Conservation (phyloP, 2,113 vertebrate genomes). For the Chroicocephalus ridibundus region DNA sequence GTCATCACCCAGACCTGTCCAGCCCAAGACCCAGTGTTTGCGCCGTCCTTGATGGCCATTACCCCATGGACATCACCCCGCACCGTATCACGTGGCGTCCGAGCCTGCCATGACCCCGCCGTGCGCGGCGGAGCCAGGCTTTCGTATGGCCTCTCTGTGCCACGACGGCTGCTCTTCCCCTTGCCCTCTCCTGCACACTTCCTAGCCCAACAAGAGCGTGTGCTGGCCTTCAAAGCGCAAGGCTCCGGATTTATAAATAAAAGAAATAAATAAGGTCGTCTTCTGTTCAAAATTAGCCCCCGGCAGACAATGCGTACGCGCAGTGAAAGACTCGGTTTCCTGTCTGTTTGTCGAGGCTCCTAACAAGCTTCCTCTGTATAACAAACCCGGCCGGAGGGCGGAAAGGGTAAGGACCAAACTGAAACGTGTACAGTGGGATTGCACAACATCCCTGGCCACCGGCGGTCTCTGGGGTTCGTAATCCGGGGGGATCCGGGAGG, state of each 20-base stretch:
- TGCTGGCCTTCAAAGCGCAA: background rate
- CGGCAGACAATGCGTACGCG: constrained; percentile 31
- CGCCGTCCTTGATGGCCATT: background rate
- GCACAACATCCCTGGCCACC: background rate
- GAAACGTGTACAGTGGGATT: constrained; percentile 17
- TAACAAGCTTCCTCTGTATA: constrained; percentile 69
- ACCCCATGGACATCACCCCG: background rate
- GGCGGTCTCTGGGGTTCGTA: accelerated
- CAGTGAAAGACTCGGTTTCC: constrained; percentile 69
- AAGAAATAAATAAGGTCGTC: constrained; percentile 51
- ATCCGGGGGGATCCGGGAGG: background rate
- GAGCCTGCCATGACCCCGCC: background rate
- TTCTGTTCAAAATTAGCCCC: constrained; percentile 70
- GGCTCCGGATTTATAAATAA: constrained; percentile 56
- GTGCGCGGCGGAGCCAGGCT: accelerated
- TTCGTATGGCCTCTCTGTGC: accelerated
- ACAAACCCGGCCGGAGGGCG: constrained; percentile 34
- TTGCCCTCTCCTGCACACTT: background rate
- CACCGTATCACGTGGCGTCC: accelerated
- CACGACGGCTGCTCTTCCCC: background rate
- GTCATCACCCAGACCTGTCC: accelerated
- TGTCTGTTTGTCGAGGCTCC: constrained; percentile 73
- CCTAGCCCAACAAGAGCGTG: background rate
- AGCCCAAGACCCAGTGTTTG: accelerated
- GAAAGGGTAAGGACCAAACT: constrained; percentile 69